Evolutionary conservation across 2,113 vertebrate species (phyloP).

Genomic region (Ellobius talpinus): DNA sequence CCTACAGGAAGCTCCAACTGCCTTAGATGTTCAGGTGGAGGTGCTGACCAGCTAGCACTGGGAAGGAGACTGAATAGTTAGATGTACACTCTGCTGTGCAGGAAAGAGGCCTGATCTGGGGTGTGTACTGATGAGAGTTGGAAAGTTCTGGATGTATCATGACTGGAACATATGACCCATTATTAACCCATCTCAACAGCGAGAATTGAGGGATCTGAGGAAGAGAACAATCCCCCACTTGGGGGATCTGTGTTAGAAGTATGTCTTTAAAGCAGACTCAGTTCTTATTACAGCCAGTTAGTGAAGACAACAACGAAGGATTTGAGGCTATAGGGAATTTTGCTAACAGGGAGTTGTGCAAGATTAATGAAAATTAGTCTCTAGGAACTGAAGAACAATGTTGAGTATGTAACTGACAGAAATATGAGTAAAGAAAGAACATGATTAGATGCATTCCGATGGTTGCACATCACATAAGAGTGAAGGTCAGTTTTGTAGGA

Average conservation of each 20-base stretch:
- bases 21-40: neutral
- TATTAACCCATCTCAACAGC: neutral
- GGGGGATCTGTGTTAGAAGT: neutral
- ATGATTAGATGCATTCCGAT: neutral
- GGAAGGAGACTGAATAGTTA: neutral
- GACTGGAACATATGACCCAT: neutral
- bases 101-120: neutral
- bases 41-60: neutral
- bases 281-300: neutral
- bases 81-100: neutral
- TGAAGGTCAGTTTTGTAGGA: too few species aligned
- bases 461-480: neutral
- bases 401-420: neutral
- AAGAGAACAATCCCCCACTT: neutral
- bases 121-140: neutral
- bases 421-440: neutral
- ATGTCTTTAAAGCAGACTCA: neutral
- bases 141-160: neutral
- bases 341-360: neutral
- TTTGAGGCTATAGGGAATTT: neutral
- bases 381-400: neutral
- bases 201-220: neutral
- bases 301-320: neutral
- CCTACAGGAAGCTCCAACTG: neutral
- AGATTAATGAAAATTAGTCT: constrained; percentile 12